Conservation (phyloP, 2,888 invertebrate genomes). For the Polietes domitor region DNA sequence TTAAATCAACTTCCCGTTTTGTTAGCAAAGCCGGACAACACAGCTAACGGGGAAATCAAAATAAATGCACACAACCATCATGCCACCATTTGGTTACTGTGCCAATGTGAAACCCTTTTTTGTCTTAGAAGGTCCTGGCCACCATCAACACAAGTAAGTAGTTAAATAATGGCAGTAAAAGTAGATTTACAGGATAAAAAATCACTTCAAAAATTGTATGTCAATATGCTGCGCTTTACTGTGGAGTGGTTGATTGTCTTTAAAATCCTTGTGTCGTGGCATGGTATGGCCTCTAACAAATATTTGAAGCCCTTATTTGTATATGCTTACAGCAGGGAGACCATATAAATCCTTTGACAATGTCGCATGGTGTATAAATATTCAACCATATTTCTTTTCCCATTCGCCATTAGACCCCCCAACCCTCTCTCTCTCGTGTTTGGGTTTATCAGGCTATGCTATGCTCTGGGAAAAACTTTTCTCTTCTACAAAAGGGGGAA, state of each 20-base stretch:
- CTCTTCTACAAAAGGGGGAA: background rate
- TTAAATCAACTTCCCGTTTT: constrained; percentile 45
- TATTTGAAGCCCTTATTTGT: constrained; percentile 74
- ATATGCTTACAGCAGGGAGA: constrained; percentile 64
- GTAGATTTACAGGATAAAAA: constrained; percentile 53
- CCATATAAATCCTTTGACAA: constrained; percentile 72
- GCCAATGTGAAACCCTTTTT: constrained; percentile 31
- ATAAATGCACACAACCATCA: constrained; percentile 17
- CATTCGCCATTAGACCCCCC: constrained; percentile 53
- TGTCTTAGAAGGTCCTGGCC: background rate
- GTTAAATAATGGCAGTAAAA: constrained; percentile 49
- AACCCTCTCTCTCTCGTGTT: background rate
- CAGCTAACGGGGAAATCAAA: constrained; percentile 34
- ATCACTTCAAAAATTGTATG: constrained; percentile 39
- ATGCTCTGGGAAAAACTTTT: background rate
- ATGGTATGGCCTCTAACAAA: constrained; percentile 23
- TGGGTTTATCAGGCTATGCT: background rate
- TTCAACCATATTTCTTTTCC: constrained; percentile 49
- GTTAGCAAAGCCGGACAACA: constrained; percentile 8
- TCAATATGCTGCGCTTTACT: constrained; percentile 48
- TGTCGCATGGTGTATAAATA: constrained; percentile 29
- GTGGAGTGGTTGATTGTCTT: background rate
- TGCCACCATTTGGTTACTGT: constrained; percentile 13
- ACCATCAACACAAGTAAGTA: constrained; percentile 29
- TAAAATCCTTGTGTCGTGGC: background rate